These are phyloP conservation scores for Rostratula benghalensis DNA, from an alignment of 2,113 vertebrate species.

Conservation along the genomic window DNA sequence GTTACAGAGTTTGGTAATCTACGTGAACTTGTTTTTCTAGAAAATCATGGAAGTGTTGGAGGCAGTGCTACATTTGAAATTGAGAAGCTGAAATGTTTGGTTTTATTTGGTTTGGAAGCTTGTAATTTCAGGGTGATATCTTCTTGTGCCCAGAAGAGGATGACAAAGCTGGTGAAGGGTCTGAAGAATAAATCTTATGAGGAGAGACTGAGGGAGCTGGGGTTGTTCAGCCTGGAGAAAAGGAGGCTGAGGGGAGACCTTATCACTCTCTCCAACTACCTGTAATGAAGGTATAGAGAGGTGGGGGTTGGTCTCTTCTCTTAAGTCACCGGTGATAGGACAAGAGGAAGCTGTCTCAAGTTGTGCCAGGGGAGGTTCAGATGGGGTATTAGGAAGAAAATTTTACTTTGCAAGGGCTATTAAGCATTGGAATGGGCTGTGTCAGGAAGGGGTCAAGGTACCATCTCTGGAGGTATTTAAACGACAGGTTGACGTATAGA, in stretches of 20 bases:
- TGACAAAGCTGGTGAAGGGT: not conserved
- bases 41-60: not conserved
- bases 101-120: not conserved
- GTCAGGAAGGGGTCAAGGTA: not conserved
- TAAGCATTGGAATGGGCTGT: not conserved
- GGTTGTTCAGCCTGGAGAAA: too few relatives aligned
- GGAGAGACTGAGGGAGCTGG: too few relatives aligned
- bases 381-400: not conserved
- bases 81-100: not conserved
- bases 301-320: not conserved
- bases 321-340: not conserved
- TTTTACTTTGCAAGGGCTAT: not conserved
- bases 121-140: rapidly evolving
- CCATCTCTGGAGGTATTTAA: too few relatives aligned
- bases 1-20: not conserved
- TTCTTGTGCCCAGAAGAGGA: not conserved
- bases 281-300: not conserved
- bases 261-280: too few relatives aligned
- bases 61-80: not conserved
- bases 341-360: not conserved
- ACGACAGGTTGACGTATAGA: not conserved
- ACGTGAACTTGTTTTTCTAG: not conserved
- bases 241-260: too few relatives aligned
- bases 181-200: not conserved
- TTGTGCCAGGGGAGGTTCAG: not conserved